Evolutionary conservation across 2,113 vertebrate genomes (phyloP).

Genomic region (Microcebus ravelobensis): DNA sequence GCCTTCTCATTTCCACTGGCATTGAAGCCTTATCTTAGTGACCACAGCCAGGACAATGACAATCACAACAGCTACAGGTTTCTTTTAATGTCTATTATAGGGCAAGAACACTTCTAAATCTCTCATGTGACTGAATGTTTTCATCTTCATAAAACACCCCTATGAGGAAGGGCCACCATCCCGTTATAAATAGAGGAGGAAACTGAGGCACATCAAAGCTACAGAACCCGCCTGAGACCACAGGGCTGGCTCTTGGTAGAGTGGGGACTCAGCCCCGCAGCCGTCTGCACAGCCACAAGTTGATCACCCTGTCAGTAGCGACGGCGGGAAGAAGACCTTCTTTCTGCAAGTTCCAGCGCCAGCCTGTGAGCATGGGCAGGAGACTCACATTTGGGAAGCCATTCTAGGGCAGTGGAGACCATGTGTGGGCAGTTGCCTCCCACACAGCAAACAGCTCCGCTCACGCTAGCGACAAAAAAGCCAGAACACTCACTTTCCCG

Average conservation of each 20-base stretch:
- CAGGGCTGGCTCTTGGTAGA: not conserved
- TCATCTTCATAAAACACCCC: not conserved
- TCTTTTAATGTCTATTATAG: not conserved
- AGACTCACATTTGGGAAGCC: not conserved
- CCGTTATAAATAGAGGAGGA: not conserved
- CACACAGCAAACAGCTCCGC: not conserved
- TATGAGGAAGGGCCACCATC: not conserved
- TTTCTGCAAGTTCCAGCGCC: not conserved
- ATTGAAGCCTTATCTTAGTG: not conserved
- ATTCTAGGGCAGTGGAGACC: not conserved
- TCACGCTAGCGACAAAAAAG: not conserved
- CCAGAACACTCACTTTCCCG: not conserved
- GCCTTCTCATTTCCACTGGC: not conserved
- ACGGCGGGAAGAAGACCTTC: not conserved
- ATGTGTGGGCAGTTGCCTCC: not conserved
- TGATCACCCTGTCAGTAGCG: not conserved
- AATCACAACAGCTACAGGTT: not conserved
- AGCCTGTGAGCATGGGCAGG: not conserved
- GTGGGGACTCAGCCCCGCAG: not conserved
- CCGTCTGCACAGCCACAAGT: no score
- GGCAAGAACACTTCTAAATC: not conserved
- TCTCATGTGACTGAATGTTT: not conserved
- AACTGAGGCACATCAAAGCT: not conserved
- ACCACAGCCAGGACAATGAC: fast-evolving
- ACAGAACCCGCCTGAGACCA: not conserved